Base-by-base conservation (phyloP, 2,113 vertebrate species). In the Tetrao urogallus region DNA sequence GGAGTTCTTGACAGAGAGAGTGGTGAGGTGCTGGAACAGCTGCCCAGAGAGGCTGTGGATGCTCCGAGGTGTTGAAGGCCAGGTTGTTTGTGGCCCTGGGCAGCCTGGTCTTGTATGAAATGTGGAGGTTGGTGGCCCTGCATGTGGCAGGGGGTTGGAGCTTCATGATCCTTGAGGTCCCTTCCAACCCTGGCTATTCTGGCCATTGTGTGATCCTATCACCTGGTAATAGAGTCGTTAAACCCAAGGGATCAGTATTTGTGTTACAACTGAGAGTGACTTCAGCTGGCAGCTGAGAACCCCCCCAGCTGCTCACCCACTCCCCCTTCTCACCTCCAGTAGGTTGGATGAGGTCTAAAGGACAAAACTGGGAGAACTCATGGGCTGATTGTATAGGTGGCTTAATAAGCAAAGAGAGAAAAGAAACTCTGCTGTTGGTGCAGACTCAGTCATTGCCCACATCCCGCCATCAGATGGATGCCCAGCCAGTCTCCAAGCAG, bases 251-350 rank as follows among this genome's bases (percentile, higher is more conserved):
- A 42, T 10, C 73, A 38, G 45, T 88, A 73, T 65, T 40, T 91
- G 79, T 90, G 24, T 21, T 40, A 40, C 8, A 34, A 6, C 20
- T 10, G 28, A 54, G 38, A 14, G 32, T 58, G 30, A 64, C 30
- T 5, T 5, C 2, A 5, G 13, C 5, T 13, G 18, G 57, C 1
- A 1, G 27, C 13, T 28, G n/a, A n/a, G 42, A 32, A 15, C 27
- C 12, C 17, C 11, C 8, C 15, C 11, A 28, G 28, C 34, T 71
- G 10, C 48, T 61, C 8, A 2, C 20, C 21, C 19, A 8, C 7
- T 8, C 3, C 27, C 9, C 2, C 3, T 7, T 56, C 7, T 19
- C n/a, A 32, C 5, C 60, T 17, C 25, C 25, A 52, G 67, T 19
- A 61, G 12, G 54, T 13, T 1, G 66, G 7, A 8, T 54, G 38